Evolutionary conservation across 37 sponge, comb jelly and placozoan species (phyloP), one percentile per base, ranked within the genome.

Genomic region (Halisarca cf. caerulea): DNA sequence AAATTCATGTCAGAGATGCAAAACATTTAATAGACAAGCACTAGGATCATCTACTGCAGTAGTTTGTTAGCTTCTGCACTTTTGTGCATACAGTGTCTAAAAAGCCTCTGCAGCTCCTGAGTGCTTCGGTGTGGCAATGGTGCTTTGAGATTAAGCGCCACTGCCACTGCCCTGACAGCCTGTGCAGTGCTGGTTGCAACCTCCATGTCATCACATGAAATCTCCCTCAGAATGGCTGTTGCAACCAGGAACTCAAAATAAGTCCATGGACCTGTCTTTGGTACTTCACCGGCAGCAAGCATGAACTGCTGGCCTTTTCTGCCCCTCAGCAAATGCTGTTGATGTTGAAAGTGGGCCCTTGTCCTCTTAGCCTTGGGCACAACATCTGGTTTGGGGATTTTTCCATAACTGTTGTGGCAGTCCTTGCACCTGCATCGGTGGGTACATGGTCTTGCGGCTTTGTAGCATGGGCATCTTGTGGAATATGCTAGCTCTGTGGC

Each of bases 391-490:
- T 64, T 14, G 14, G 27, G 8, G 14, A 9, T n/a, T 64, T 64
- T 79, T 7, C 79, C 79, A 79, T 43, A 18, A 32, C 7, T 6
- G 79, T 79, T 79, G 2, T 43, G 54, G 53, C 79, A 79, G 53
- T 79, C 53, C 35, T 79, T 79, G 53, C 79, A 79, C 33, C 47
- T 79, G 54, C 79, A 79, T 3, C 5, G 17, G 2, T 43, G 21
- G 14, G 53, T 45, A 27, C 79, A 79, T 14, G n/a, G 54, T 43
- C 24, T 3, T 3, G 45, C n/a, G 2, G 33, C 32, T 6, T 79
- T 79, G 55, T 79, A 18, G 53, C 79, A 79, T 21, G 45, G 45
- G 47, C 79, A 79, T 7, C 79, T 24, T 47, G 79, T 79, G 25
- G 45, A 14, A 18, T 79, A 79, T n/a, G n/a, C n/a, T 23, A 15